phyloP scores from a whole-genome alignment of 2,113 vertebrate genomes.

The Anoura caudifer region DNA sequence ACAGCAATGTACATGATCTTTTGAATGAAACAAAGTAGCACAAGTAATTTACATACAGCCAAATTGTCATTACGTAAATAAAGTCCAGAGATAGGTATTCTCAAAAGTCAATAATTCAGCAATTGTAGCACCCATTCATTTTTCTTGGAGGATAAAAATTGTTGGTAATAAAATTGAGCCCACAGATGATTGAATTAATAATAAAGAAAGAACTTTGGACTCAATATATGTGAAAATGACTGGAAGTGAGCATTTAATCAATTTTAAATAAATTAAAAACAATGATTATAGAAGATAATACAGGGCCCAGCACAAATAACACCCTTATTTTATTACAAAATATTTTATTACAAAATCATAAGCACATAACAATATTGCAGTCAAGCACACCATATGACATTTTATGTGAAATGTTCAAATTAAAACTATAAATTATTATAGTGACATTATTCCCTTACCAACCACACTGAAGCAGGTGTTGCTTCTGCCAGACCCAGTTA shows the following conservation, averaged over 20 bases:
- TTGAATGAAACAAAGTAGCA: not conserved
- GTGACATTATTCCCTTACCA: too few relatives aligned
- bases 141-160: not conserved
- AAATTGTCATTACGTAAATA: not conserved
- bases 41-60: not conserved
- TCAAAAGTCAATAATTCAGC: not conserved
- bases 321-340: too few relatives aligned
- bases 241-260: not conserved
- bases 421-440: too few relatives aligned
- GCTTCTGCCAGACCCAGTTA: not conserved
- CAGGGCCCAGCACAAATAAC: too few relatives aligned
- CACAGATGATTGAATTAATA: not conserved
- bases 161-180: not conserved
- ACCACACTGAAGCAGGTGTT: too few relatives aligned
- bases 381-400: too few relatives aligned
- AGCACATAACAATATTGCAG: too few relatives aligned
- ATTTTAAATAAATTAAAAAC: constrained; percentile 3
- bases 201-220: not conserved
- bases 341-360: too few relatives aligned
- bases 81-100: not conserved
- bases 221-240: not conserved
- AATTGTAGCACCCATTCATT: not conserved
- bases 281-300: not conserved
- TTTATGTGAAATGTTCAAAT: too few relatives aligned
- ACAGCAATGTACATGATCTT: not conserved